Evolutionary conservation across 2,888 invertebrate species (phyloP), one percentile per base, ranked within the genome.

Genomic region (Tipula unca): DNA sequence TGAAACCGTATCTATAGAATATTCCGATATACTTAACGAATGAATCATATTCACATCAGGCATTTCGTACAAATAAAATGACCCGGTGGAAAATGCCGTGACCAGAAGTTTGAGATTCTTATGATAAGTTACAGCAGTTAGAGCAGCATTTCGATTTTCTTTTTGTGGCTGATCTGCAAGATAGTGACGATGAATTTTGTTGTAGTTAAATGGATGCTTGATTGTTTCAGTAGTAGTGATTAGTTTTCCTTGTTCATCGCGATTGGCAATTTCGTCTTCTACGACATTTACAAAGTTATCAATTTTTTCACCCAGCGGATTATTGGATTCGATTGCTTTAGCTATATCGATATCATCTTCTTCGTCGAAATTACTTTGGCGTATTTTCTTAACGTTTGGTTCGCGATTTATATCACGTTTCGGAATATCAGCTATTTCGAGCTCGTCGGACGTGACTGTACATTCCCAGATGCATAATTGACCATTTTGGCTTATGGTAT

Each of bases 21-120:
- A 95, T 85, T 97, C 95, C 0, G 97, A 96, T 88, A 99, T 96
- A 88, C 96, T 98, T 87, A 93, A 91, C 1, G 94, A 97, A 91
- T 99, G 99, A 87, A 99, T 96, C 88, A 98, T 92, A 88, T 95
- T 97, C 86, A 98, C 96, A 84, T 97, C 97, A 0, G 99, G 99
- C 92, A 99, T 93, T 90, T 99, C 98, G 89, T 99, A 96, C 0
- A 99, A 92, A 89, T 96, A 96, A 92, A 99, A 99, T 32, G 95
- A 93, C 1, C 99, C 99, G 87, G 94, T 96, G 17, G 95, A 95
- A 90, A 97, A 99, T 6, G 98, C 99, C 42, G 96, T 95, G 0
- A 99, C 96, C 86, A 99, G 91, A 87, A 99, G 93, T 89, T 94
- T 95, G 0, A 94, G 94, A 1, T 93, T 92, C 87, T 93, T 93